phyloP scores from a whole-genome alignment of 1,140 invertebrate species.

The Caenorhabditis remanei region DNA sequence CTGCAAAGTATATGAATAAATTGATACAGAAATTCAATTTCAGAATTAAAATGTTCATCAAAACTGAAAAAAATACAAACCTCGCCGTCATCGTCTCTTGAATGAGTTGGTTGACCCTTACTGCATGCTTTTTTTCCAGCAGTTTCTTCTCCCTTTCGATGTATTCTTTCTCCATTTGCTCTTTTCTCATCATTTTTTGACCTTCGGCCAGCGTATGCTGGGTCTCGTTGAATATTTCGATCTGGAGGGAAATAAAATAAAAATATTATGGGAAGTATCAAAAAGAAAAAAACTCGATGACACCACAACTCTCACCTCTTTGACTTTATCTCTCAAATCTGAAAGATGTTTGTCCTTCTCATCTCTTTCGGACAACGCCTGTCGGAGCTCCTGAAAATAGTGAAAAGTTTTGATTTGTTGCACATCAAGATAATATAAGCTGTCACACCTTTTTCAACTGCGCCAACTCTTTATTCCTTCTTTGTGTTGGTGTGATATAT shows the following conservation, averaged over 20 bases:
- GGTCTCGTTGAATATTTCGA: constrained; percentile 67
- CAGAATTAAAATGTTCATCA: too few species aligned
- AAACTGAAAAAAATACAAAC: constrained; percentile 27
- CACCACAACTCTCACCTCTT: constrained; percentile 68
- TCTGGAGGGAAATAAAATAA: constrained; percentile 13
- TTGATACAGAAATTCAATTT: background rate
- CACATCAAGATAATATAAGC: constrained; percentile 21
- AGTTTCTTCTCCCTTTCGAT: constrained; percentile 68
- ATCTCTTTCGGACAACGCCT: constrained; percentile 58
- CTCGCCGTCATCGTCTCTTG: constrained; percentile 73
- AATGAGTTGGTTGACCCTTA: constrained; percentile 72
- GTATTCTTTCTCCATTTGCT: constrained; percentile 67
- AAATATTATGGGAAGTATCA: background rate
- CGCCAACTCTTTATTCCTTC: constrained; percentile 69
- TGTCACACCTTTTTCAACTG: constrained; percentile 39
- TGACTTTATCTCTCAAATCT: constrained; percentile 74
- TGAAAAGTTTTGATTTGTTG: constrained; percentile 28
- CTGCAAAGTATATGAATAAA: constrained; percentile 28
- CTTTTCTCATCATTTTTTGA: constrained; percentile 66
- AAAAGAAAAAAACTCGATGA: constrained; percentile 27
- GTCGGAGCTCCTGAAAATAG: constrained; percentile 65
- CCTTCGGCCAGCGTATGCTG: constrained; percentile 69
- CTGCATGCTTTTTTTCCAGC: constrained; percentile 72
- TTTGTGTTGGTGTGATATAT: constrained; percentile 76
- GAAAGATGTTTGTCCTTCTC: constrained; percentile 73